These are phyloP conservation scores for Tenrec ecaudatus DNA, from an alignment of 2,113 vertebrate species.

Conservation along the genomic window DNA sequence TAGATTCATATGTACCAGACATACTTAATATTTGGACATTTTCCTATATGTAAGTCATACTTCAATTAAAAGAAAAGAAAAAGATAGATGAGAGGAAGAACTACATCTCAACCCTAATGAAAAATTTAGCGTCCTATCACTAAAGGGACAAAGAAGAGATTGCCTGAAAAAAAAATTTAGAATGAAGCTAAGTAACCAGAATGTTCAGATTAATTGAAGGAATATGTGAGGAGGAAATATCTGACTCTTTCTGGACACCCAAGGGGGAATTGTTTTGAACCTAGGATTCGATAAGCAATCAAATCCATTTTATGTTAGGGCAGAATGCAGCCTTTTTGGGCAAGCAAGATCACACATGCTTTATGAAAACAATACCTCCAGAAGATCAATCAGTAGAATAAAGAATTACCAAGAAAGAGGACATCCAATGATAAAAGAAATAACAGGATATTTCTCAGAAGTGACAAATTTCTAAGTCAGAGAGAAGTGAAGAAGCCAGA, in stretches of 20 bases:
- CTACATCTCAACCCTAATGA: not conserved
- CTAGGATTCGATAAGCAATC: not conserved
- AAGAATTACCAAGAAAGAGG: not conserved
- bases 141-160: not conserved
- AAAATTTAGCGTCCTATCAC: not conserved
- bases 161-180: not conserved
- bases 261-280: not conserved
- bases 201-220: not conserved
- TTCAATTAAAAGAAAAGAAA: not conserved
- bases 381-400: not conserved
- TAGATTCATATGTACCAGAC: not conserved
- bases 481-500: not conserved
- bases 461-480: not conserved
- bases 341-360: not conserved
- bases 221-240: not conserved
- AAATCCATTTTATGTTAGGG: not conserved
- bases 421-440: not conserved
- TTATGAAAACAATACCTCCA: conserved; percentile 4
- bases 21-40: not conserved
- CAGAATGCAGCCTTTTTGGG: not conserved
- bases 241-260: not conserved
- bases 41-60: not conserved
- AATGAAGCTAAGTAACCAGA: not conserved
- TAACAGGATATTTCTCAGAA: not conserved
- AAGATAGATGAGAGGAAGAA: not conserved